phyloP scores from a whole-genome alignment of 1,140 invertebrate genomes.

The Apis laboriosa region DNA sequence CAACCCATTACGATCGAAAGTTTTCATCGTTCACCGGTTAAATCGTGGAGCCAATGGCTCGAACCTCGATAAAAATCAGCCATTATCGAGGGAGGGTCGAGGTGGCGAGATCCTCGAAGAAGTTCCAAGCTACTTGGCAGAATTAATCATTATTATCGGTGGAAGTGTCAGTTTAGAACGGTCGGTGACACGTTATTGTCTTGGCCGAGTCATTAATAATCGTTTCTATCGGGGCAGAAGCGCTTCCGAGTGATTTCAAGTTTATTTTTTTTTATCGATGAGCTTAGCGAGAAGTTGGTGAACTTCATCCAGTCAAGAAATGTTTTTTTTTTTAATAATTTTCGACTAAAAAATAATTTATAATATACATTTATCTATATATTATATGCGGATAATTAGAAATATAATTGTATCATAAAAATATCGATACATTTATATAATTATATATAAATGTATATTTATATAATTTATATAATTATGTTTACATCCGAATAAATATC shows the following conservation, averaged over 20 bases:
- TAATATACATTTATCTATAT: no score
- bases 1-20: not conserved
- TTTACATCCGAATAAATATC: no score
- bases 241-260: not conserved
- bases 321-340: not conserved
- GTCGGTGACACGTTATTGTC: slow-evolving; percentile 46
- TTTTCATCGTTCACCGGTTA: slow-evolving; percentile 1
- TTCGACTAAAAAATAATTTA: no score
- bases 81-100: not conserved
- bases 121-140: slow-evolving; percentile 38
- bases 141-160: slow-evolving; percentile 58
- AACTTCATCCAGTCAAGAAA: not conserved
- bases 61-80: slow-evolving; percentile 35
- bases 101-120: slow-evolving; percentile 14
- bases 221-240: slow-evolving; percentile 10
- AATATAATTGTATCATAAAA: no score
- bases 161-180: slow-evolving; percentile 41
- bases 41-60: not conserved
- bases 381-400: no score
- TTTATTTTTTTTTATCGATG: not conserved
- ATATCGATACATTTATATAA: no score
- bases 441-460: no score
- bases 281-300: not conserved
- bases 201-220: slow-evolving; percentile 59
- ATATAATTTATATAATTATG: no score